A percentile compares a stretch with the other conserved stretches of the same genome.
Evolutionary conservation across 53 echinoderm and acorn worm species (phyloP).

Genomic region (Apostichopus leukothele): DNA sequence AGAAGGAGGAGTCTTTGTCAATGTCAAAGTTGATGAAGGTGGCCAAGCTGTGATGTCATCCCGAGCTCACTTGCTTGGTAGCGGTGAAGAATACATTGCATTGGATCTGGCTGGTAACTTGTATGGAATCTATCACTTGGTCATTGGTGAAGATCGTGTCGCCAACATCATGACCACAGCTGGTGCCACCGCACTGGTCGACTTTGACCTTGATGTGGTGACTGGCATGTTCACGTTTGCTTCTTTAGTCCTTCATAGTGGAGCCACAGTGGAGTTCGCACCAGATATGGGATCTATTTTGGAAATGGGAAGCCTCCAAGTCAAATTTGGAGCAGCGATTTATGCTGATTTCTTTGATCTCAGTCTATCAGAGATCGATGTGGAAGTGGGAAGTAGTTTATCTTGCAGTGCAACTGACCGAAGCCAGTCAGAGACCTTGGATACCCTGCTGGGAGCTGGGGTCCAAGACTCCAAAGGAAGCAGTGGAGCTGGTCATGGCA

Average conservation of each 20-base stretch:
- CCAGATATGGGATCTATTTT: slow-evolving; percentile 76
- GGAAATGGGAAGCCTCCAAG: slow-evolving; percentile 63
- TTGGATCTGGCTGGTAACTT: slow-evolving; percentile 71
- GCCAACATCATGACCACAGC: slow-evolving; percentile 72
- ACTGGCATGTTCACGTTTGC: slow-evolving; percentile 80
- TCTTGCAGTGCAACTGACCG: slow-evolving; percentile 66
- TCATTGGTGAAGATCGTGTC: slow-evolving; percentile 63
- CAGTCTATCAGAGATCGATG: slow-evolving; percentile 57
- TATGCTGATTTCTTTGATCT: slow-evolving; percentile 72
- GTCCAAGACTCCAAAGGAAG: slow-evolving; percentile 40
- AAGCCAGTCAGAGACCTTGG: slow-evolving; percentile 49
- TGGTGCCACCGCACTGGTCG: slow-evolving; percentile 56
- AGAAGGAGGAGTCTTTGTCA: slow-evolving; percentile 64
- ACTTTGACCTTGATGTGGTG: slow-evolving; percentile 34
- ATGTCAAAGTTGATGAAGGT: slow-evolving; percentile 65
- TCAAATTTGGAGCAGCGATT: slow-evolving; percentile 75
- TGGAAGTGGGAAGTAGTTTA: slow-evolving; percentile 70
- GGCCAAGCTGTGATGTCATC: slow-evolving; percentile 79
- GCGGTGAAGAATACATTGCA: slow-evolving; percentile 60
- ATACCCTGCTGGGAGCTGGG: slow-evolving; percentile 66
- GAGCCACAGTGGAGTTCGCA: slow-evolving; percentile 70
- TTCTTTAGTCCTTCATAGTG: slow-evolving; percentile 68
- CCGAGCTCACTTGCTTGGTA: slow-evolving; percentile 70
- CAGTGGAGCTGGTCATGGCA: slow-evolving; percentile 89
- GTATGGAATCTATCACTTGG: slow-evolving; percentile 73